Evolutionary conservation across 2,113 vertebrate genomes (phyloP).

Genomic region (Siphamia tubifer): DNA sequence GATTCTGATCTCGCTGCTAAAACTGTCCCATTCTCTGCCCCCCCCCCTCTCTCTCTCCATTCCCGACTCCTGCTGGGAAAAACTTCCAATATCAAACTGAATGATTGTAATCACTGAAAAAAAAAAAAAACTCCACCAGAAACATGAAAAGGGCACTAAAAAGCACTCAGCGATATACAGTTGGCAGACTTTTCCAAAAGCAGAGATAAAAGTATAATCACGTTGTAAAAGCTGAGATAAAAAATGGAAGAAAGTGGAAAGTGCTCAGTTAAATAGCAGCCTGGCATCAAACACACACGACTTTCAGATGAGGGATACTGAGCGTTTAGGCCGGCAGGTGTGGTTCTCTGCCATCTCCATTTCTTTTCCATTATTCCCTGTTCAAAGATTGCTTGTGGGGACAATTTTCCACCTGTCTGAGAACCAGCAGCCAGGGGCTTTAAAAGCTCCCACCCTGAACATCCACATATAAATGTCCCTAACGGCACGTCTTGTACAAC

Average conservation of each 20-base stretch:
- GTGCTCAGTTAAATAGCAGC: background rate
- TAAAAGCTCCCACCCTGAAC: conserved; percentile 13
- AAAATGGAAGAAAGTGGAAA: background rate
- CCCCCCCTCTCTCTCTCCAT: too few relatives aligned
- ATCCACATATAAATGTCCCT: background rate
- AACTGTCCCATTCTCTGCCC: background rate
- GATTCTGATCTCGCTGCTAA: background rate
- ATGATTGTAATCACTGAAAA: background rate
- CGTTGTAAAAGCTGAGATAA: background rate
- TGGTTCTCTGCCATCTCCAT: conserved; percentile 10
- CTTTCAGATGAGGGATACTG: conserved; percentile 10
- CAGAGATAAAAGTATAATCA: background rate
- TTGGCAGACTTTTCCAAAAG: background rate
- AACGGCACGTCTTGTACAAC: background rate
- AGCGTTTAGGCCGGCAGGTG: conserved; percentile 12
- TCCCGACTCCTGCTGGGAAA: background rate
- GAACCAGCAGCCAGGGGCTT: conserved; percentile 7
- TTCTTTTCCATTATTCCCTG: conserved; percentile 28
- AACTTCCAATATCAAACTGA: background rate
- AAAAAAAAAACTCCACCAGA: too few relatives aligned
- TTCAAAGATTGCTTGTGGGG: conserved; percentile 45
- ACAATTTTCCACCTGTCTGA: conserved; percentile 63
- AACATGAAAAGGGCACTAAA: background rate
- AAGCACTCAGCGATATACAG: background rate
- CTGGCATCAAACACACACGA: background rate